Base-by-base conservation (phyloP, 2,113 vertebrate species). In the Pantherophis guttatus region DNA sequence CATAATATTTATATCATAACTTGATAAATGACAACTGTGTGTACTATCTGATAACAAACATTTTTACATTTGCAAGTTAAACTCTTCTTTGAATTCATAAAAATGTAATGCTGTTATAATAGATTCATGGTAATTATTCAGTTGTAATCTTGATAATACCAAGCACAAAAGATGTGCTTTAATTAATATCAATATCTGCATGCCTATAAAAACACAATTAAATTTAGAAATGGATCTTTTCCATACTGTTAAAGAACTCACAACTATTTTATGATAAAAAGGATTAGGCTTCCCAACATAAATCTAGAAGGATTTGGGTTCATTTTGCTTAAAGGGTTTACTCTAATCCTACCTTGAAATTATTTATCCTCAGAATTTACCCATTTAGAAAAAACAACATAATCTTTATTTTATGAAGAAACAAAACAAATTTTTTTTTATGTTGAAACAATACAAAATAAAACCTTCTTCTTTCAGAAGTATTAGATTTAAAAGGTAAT, bases 101-200 rank as follows among this genome's bases (percentile, higher is more conserved):
- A 96, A 91, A 5, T 0, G 17, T 24, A 75, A 88, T 23, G 5
- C 93, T 94, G 93, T 86, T 81, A 81, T 81, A 39, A 93, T 89
- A 48, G 86, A 90, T 94, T 52, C 94, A 90, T 91, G 94, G 90
- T 95, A 94, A 90, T n/a, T 54, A 88, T 94, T 94, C 92, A n/a
- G 91, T 90, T 90, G 65, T 70, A 70, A 91, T 92, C 89, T 17
- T 44, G 87, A 65, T 48, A 57, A 19, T 93, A 57, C 91, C 87
- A 89, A 26, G 75, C 3, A 55, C 59, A 93, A 0, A 17, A 13
- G 92, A 21, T 15, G 95, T 54, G 91, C 24, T 93, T 94, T 52
- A 88, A 12, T 24, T 93, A 62, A 95, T 50, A 88, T 87, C 29
- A 44, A 55, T 33, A 70, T n/a, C 33, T 89, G 8, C 33, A 13